Conservation (phyloP, 2,797 vertebrate species). For the Enteromius trimaculatus region DNA sequence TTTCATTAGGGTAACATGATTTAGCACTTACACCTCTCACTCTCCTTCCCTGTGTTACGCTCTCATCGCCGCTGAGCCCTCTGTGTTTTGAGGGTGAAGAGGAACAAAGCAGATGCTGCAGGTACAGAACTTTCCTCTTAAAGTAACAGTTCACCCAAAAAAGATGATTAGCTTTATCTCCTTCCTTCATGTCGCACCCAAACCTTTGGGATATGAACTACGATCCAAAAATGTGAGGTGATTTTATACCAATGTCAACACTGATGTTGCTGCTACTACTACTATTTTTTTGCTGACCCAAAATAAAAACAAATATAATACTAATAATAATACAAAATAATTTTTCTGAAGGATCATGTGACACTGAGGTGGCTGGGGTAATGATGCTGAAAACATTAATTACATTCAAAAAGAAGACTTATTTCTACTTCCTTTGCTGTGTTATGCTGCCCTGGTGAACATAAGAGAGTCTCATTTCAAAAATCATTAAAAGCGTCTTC, state of each 20-base stretch:
- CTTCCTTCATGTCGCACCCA: not conserved
- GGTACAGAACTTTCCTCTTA: conserved; percentile 38
- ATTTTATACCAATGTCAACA: not conserved
- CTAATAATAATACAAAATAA: too few species aligned
- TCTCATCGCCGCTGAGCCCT: conserved; percentile 1
- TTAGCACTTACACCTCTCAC: conserved; percentile 36
- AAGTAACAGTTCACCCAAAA: conserved; percentile 10
- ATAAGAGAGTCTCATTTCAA: not conserved
- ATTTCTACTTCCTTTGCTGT: not conserved
- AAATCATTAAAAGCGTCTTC: not conserved
- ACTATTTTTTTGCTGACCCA: not conserved
- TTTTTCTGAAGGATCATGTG: not conserved
- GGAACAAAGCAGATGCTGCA: conserved; percentile 37
- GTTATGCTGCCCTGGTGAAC: not conserved
- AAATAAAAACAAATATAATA: too few species aligned
- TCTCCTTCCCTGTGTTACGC: not conserved
- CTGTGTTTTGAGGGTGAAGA: not conserved
- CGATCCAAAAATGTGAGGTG: not conserved
- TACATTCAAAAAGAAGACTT: not conserved
- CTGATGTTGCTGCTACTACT: not conserved
- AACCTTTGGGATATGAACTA: not conserved
- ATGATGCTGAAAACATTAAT: not conserved
- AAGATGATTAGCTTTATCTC: not conserved
- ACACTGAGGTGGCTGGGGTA: not conserved
- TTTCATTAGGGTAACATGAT: conserved; percentile 30